Evolutionary conservation across 2,888 invertebrate species (phyloP), one percentile per base, ranked within the genome.

Genomic region (Trissonchulus latispiculum): DNA sequence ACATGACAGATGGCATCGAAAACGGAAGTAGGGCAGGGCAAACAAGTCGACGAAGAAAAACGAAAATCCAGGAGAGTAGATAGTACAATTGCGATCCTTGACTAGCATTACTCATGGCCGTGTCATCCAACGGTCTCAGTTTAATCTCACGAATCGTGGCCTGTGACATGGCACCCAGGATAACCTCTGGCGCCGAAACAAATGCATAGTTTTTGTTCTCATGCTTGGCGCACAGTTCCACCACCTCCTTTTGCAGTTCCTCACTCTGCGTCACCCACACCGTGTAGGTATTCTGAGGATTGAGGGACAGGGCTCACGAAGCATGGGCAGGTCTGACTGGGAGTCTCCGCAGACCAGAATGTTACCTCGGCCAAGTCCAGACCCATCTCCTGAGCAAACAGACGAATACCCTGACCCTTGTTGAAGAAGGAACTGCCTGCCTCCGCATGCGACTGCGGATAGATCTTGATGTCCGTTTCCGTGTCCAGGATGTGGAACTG

Each of bases 101-200:
- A n/a, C n/a, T n/a, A n/a, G n/a, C n/a, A n/a, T n/a, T n/a, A n/a
- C n/a, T n/a, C n/a, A n/a, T n/a, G n/a, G n/a, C n/a, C n/a, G n/a
- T n/a, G n/a, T n/a, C n/a, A n/a, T 48, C 64, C 31, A 68, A n/a
- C n/a, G 74, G 75, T 8, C 77, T 73, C 31, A 77, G 64, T 61
- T 76, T 77, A 68, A 81, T 82, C 74, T 82, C 81, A 31, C 82
- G 77, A 32, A 82, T 81, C 2, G 82, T 82, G 8, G 82, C 82
- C 74, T 82, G 81, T 3, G 82, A 82, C 82, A 82, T 82, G 0
- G 80, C 82, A 1, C 82, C 82, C 2, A 82, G 76, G 1, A 82
- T 73, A 3, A 82, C 82, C 73, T 81, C 82, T 1, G 82, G 82
- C 36, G 80, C 80, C 2, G 80, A 78, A 69, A 81, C 82, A 76